Base-by-base conservation (phyloP, 30 jellyfish, hydroid and myxozoan species). In the Rhopilema esculentum region DNA sequence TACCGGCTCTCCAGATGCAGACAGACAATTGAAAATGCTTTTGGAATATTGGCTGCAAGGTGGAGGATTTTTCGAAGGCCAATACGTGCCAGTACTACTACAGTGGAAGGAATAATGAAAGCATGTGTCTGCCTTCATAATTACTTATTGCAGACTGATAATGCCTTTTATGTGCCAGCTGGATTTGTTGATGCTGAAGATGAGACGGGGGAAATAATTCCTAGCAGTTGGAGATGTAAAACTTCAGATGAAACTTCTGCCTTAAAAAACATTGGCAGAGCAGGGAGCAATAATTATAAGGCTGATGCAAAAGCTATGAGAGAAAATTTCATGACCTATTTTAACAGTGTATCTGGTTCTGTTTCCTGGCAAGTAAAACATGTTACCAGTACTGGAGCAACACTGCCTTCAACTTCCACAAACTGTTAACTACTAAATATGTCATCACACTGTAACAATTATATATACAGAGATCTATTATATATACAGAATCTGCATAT, bases 41-140 rank as follows among this genome's bases (percentile, higher is more conserved):
- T 85, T 57, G 92, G 96, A 17, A 66, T 84, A 52, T 8, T 85
- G 86, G 64, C 88, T 30, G 92, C 89, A n/a, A 48, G 69, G 15
- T 91, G 97, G 97, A 49, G 96, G 28, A 85, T 91, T 4, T 91
- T 75, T 69, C 66, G 92, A 17, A 29, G 84, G 30, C 92, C 97
- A 28, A 91, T 91, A 28, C 53, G 75, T 48, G 97, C 97, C 24
- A 53, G 57, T 25, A 87, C 89, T 12, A 76, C 40, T 21, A 84
- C 84, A 50, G 96, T 91, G n/a, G 93, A 91, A 32, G 28, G 48
- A 21, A 76, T 91, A 0, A 49, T 71, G 1, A 75, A 91, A 71
- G 92, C 97, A 33, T 23, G 89, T 17, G 57, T 91, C 16, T 84
- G 97, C 52, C 93, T 91, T 31, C 97, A 91, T 49, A 91, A 91